Evolutionary conservation across 2,888 invertebrate species (phyloP).

Genomic region (Augochlorella aurata): DNA sequence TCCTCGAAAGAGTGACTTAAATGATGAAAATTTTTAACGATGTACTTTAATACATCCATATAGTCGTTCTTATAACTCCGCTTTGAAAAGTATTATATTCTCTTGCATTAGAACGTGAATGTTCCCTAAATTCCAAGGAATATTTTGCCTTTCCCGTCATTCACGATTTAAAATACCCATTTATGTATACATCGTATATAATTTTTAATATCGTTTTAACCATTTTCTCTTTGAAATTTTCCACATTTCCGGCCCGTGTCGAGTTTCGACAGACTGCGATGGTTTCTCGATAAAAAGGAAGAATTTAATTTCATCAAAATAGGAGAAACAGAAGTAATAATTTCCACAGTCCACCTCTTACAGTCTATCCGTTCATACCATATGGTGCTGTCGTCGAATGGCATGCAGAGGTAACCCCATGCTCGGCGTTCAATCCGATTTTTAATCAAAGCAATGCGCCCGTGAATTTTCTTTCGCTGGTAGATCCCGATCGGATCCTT

Average conservation of each 20-base stretch:
- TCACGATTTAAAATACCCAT: no score
- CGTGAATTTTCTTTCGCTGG: slow-evolving; percentile 10
- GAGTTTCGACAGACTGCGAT: background rate
- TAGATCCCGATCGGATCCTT: slow-evolving; percentile 5
- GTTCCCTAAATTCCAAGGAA: no score
- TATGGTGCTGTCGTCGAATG: background rate
- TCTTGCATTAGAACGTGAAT: no score
- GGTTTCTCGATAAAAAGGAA: no score
- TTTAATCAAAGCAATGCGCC: slow-evolving; percentile 46
- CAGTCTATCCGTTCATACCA: background rate
- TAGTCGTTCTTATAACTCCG: no score
- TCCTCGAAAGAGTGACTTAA: no score
- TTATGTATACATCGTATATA: background rate
- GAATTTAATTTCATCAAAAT: background rate
- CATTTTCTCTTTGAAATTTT: background rate
- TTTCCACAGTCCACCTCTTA: background rate
- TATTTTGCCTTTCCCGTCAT: no score
- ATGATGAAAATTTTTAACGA: no score
- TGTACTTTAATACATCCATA: no score
- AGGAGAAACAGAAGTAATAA: background rate
- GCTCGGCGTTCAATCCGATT: slow-evolving; percentile 31
- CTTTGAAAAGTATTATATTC: no score
- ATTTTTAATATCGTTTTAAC: background rate
- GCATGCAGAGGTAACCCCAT: slow-evolving; percentile 10
- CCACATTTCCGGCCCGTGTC: background rate